phyloP scores from a whole-genome alignment of 1,140 invertebrate species.

The Zaprionus kolodkinae region DNA sequence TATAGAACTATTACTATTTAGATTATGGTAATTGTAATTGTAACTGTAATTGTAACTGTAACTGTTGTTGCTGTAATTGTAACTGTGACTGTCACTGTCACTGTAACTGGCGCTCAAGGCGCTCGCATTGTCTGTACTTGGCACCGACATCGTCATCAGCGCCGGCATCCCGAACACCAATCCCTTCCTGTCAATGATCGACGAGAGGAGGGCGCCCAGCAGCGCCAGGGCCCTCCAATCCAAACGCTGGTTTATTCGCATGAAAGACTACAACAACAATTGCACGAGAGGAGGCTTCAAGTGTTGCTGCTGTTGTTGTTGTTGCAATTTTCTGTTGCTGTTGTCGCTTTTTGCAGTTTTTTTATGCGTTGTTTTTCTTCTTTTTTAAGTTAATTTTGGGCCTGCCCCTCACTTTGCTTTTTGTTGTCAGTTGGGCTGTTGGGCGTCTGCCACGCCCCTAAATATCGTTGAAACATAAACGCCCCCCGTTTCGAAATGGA shows the following conservation, averaged over 20 bases:
- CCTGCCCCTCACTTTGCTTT: conserved; percentile 44
- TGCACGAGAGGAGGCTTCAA: conserved; percentile 43
- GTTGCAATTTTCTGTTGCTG: conserved; percentile 10
- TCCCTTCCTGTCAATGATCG: conserved; percentile 73
- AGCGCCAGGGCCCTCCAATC: conserved; percentile 84
- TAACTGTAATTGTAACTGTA: background rate
- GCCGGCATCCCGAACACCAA: conserved; percentile 75
- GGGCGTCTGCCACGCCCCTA: conserved; percentile 65
- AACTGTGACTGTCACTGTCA: conserved; percentile 4
- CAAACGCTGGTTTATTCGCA: conserved; percentile 83
- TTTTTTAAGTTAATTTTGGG: conserved; percentile 25
- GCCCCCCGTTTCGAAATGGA: conserved; percentile 44
- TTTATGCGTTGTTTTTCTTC: background rate
- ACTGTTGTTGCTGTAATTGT: background rate
- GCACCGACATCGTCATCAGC: conserved; percentile 43
- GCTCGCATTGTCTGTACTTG: conserved; percentile 30
- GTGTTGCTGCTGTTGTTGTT: conserved; percentile 30
- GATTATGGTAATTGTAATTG: conserved; percentile 15
- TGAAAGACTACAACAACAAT: conserved; percentile 76
- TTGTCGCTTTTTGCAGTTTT: conserved; percentile 40
- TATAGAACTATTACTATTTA: conserved; percentile 68
- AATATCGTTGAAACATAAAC: conserved; percentile 71
- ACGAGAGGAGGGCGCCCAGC: conserved; percentile 84
- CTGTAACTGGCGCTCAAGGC: conserved; percentile 13
- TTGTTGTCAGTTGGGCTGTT: conserved; percentile 40